Evolutionary conservation across 2,113 vertebrate species (phyloP).

Genomic region (Steatornis caripensis): DNA sequence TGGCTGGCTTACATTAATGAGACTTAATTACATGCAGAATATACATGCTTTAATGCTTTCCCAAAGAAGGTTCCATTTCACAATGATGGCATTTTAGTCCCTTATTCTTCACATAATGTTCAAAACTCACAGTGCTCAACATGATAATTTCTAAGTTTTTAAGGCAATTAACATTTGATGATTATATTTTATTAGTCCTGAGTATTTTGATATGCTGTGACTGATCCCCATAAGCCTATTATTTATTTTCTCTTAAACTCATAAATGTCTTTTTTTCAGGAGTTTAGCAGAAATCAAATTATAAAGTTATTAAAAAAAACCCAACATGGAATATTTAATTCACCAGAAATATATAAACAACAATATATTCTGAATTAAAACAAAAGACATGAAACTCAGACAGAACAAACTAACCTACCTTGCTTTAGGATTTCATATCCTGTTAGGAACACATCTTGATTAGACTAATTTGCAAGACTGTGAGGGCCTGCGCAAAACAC

Average conservation of each 20-base stretch:
- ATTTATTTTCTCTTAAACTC: not conserved
- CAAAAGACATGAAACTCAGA: not conserved
- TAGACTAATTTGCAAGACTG: not conserved
- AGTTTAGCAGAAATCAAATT: not conserved
- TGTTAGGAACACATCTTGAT: not conserved
- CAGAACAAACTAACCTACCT: not conserved
- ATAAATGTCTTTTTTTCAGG: not conserved
- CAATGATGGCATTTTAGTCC: not conserved
- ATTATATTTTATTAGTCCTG: not conserved
- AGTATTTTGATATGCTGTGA: not conserved
- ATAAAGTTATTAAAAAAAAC: not conserved
- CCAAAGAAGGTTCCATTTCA: not conserved
- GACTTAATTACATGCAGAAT: slow-evolving; percentile 1
- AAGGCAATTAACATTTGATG: not conserved
- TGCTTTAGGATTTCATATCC: not conserved
- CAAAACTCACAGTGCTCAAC: not conserved
- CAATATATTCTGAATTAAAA: not conserved
- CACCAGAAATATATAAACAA: not conserved
- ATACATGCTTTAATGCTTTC: not conserved
- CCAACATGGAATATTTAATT: not conserved
- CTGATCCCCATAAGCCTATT: not conserved
- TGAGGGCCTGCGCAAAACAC: not conserved
- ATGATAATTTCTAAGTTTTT: not conserved
- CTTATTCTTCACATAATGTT: not conserved
- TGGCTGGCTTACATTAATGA: slow-evolving; percentile 3